Conservation (phyloP, 2,888 invertebrate genomes). For the Meghimatium bilineatum region DNA sequence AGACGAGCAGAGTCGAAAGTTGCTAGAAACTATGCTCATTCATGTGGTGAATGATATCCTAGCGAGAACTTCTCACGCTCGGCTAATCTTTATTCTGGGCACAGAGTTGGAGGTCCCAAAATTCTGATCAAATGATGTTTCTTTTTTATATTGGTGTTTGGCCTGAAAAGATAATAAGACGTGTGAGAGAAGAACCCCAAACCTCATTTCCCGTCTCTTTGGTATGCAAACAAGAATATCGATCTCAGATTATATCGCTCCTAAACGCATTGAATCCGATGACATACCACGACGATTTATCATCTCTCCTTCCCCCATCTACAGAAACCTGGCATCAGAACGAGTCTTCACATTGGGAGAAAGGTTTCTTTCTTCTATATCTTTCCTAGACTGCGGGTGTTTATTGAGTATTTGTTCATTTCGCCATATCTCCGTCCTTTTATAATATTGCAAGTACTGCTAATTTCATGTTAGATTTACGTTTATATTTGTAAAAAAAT, state of each 20-base stretch:
- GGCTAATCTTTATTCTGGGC: neutral
- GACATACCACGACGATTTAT: slow-evolving; percentile 33
- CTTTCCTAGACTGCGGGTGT: neutral
- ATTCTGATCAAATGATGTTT: neutral
- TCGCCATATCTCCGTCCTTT: too few relatives aligned
- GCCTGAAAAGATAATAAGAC: slow-evolving; percentile 2
- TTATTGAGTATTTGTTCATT: too few relatives aligned
- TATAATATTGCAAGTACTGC: too few relatives aligned
- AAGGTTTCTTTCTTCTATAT: neutral
- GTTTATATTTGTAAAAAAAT: too few relatives aligned
- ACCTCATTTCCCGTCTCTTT: slow-evolving; percentile 27
- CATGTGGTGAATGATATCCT: slow-evolving; percentile 2
- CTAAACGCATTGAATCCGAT: slow-evolving; percentile 35
- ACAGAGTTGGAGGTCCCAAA: neutral
- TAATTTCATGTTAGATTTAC: too few relatives aligned
- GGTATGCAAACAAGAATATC: slow-evolving; percentile 42
- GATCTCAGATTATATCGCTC: slow-evolving; percentile 32
- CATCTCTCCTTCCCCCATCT: neutral
- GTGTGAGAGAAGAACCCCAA: slow-evolving; percentile 3
- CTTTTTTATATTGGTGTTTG: neutral
- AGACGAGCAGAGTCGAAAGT: neutral
- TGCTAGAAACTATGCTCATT: neutral
- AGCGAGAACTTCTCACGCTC: neutral
- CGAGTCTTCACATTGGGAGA: neutral
- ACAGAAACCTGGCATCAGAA: neutral